Evolutionary conservation across 2,888 invertebrate species (phyloP).

Genomic region (Trichogramma dendrolimi): DNA sequence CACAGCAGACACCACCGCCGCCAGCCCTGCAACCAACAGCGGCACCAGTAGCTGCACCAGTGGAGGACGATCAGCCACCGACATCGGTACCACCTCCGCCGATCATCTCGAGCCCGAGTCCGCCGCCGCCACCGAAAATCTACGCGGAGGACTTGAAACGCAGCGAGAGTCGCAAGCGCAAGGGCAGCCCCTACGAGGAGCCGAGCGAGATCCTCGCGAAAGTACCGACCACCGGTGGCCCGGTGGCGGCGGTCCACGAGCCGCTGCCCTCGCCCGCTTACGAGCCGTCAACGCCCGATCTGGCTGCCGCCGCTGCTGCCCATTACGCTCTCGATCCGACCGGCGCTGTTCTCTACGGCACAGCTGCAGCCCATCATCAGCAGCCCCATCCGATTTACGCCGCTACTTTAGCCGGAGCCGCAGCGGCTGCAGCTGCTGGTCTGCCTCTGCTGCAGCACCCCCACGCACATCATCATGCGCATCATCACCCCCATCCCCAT

Average conservation of each 20-base stretch:
- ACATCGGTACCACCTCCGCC: constrained; percentile 40
- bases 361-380: constrained; percentile 26
- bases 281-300: constrained; percentile 38
- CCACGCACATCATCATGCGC: constrained; percentile 29
- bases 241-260: constrained; percentile 58
- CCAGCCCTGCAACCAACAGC: neutral
- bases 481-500: no score
- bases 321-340: constrained; percentile 36
- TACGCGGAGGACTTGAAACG: constrained; percentile 43
- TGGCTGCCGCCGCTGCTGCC: constrained; percentile 38
- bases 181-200: constrained; percentile 26
- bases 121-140: constrained; percentile 50
- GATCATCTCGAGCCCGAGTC: constrained; percentile 46
- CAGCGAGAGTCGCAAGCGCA: constrained; percentile 37
- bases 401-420: constrained; percentile 41
- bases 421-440: constrained; percentile 38
- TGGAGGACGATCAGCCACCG: neutral
- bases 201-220: neutral
- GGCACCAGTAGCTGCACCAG: neutral
- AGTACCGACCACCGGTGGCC: constrained; percentile 30
- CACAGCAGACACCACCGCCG: neutral
- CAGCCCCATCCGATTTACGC: constrained; percentile 45
- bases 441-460: constrained; percentile 40
- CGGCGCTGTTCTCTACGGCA: constrained; percentile 40
- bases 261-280: constrained; percentile 49